phyloP scores from a whole-genome alignment of 2,113 vertebrate genomes.

The Illadopsis cleaveri region DNA sequence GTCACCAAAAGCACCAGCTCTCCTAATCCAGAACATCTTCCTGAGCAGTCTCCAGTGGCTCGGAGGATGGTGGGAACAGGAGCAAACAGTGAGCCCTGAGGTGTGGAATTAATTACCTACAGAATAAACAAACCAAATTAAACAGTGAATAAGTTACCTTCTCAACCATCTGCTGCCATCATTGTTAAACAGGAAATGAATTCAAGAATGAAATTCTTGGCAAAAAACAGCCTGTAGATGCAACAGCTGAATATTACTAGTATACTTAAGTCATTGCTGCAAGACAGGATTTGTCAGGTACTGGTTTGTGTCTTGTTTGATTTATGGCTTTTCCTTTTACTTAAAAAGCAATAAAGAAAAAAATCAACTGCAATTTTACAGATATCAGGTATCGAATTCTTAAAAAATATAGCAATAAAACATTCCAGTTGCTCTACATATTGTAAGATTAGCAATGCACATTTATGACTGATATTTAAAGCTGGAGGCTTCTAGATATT shows the following conservation, averaged over 20 bases:
- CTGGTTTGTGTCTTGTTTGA: neutral
- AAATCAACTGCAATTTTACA: neutral
- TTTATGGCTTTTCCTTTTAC: neutral
- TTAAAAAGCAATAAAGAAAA: neutral
- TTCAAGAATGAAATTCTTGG: neutral
- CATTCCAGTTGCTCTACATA: neutral
- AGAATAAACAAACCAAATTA: constrained; percentile 27
- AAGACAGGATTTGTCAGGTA: neutral
- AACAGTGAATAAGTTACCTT: neutral
- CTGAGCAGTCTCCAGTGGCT: neutral
- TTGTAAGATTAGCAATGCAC: neutral
- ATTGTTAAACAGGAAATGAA: constrained; percentile 1
- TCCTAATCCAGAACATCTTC: neutral
- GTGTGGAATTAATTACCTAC: neutral
- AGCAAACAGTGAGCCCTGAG: neutral
- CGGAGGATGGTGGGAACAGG: neutral
- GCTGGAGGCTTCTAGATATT: neutral
- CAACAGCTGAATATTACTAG: neutral
- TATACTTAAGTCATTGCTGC: neutral
- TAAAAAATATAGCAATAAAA: neutral
- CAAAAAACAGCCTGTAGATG: neutral
- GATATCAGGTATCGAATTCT: neutral
- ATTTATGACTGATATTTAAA: neutral
- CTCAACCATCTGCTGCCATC: constrained; percentile 3
- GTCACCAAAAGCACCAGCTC: neutral